Evolutionary conservation across 2,797 vertebrate species (phyloP).

Genomic region (Eurystomus glaucurus): DNA sequence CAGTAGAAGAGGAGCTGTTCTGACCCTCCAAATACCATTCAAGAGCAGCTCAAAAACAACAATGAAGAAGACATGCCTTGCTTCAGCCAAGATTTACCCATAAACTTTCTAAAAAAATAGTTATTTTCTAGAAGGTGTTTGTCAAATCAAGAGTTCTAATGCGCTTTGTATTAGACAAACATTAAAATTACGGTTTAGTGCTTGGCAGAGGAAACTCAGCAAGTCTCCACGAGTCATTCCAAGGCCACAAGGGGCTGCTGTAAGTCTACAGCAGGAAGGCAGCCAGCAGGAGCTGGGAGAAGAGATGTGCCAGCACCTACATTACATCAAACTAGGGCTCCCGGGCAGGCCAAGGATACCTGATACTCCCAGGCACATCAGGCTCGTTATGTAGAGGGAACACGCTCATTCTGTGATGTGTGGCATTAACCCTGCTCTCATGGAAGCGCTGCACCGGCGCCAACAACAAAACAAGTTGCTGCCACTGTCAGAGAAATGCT

Average conservation of each 20-base stretch:
- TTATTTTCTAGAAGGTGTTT: background rate
- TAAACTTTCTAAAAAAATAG: background rate
- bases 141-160: background rate
- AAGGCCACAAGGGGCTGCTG: constrained; percentile 76
- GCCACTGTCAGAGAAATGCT: fast-evolving
- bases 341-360: fast-evolving
- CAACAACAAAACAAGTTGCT: background rate
- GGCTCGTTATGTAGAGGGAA: fast-evolving
- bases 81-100: background rate
- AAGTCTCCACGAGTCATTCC: background rate
- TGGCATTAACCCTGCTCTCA: background rate
- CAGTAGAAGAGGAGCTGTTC: background rate
- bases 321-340: fast-evolving
- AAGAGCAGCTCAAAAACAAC: background rate
- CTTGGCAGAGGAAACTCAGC: background rate
- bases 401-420: fast-evolving
- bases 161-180: fast-evolving
- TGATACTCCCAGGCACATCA: fast-evolving
- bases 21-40: background rate
- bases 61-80: fast-evolving
- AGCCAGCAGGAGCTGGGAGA: background rate
- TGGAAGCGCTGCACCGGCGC: fast-evolving
- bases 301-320: background rate
- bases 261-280: background rate
- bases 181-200: background rate